phyloP scores from a whole-genome alignment of 2,113 vertebrate genomes.

The Brevimyrus niger region DNA sequence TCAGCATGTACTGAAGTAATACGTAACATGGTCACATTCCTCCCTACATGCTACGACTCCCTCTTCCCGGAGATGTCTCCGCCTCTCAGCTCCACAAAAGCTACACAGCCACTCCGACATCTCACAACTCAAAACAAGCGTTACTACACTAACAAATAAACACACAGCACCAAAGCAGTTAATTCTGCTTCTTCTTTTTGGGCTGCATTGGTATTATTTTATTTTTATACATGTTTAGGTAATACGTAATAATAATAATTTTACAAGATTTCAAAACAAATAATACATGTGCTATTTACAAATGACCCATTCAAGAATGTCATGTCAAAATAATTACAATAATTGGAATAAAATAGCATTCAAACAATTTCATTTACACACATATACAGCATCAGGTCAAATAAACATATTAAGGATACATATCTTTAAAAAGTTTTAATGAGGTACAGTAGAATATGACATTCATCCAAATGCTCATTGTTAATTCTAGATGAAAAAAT shows the following conservation, averaged over 20 bases:
- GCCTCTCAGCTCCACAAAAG: background rate
- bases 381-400: background rate
- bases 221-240: background rate
- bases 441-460: background rate
- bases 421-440: background rate
- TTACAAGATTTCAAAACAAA: background rate
- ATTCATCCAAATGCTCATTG: slow-evolving; percentile 31
- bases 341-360: background rate
- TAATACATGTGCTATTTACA: background rate
- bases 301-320: background rate
- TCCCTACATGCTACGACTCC: background rate
- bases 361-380: background rate
- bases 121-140: background rate
- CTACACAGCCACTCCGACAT: background rate
- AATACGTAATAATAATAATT: background rate
- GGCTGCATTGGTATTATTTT: background rate
- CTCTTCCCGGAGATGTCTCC: background rate
- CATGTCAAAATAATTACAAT: background rate
- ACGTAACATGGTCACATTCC: background rate
- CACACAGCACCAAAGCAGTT: background rate
- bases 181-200: background rate
- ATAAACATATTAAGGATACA: background rate
- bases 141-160: background rate
- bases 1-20: background rate
- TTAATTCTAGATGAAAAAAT: slow-evolving; percentile 33